Evolutionary conservation across 1,140 invertebrate genomes (phyloP), one percentile per base, ranked within the genome.

Genomic region (Drosophila tsacasi): DNA sequence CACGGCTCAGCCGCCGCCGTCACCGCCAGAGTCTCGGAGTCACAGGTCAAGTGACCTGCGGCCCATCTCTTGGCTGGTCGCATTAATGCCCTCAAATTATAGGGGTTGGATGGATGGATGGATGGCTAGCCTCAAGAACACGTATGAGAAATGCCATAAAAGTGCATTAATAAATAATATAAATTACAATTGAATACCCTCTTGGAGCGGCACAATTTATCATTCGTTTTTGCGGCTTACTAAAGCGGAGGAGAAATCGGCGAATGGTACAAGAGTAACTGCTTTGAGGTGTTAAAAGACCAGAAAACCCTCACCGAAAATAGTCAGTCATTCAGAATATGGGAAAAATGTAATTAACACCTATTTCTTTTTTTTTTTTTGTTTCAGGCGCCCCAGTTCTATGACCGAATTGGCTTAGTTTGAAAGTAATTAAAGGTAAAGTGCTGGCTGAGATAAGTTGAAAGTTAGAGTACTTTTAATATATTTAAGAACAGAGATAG

Each of bases 1-100:
- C 68, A 74, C 71, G 71, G 68, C 71, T 73, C 54, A 74, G 55
- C 50, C 75, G 60, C 13, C 52, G 52, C 39, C 32, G 23, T 10
- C 76, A 57, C 44, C 32, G 30, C 6, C 76, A 65, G 55, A 52
- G 57, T 74, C 42, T 46, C 32, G 21, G 30, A 39, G 57, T 69
- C 73, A 55, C 79, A 74, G 83, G 83, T 87, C 83, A 89, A 87
- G 76, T 89, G 83, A 87, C 72, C 83, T 74, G 68, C 58, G 62
- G 46, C 59, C 83, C 76, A 81, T 75, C 83, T 87, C 65, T 83
- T 73, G 59, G 54, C 49, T 79, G 59, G 49, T 54, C 55, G 64
- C 37, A 27, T 65, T 72, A 52, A 79, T 72, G 76, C 65, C 80
- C 76, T 68, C 23, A 81, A 87, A 87, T 59, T 75, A 89, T 84